Conservation (phyloP, 1,140 invertebrate genomes). For the Pinna nobilis region DNA sequence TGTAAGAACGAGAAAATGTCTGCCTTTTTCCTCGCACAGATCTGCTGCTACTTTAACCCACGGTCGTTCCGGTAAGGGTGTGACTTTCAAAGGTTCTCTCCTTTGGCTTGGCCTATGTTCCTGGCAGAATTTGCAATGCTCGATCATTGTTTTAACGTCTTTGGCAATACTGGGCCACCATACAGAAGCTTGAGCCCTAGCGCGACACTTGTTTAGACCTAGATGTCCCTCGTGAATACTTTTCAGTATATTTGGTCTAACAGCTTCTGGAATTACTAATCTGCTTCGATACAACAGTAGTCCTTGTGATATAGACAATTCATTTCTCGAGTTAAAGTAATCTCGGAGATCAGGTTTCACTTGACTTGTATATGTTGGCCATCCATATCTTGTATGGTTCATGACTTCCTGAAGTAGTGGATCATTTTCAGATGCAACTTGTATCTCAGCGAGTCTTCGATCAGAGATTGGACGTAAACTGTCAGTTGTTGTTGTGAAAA, state of each 20-base stretch:
- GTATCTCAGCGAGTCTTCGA: neutral
- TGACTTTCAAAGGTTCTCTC: neutral
- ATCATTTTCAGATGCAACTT: neutral
- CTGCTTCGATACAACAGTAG: conserved; percentile 5
- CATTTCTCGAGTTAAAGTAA: conserved; percentile 6
- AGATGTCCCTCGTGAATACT: conserved; percentile 37
- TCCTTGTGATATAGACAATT: conserved; percentile 6
- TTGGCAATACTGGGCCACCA: conserved; percentile 38
- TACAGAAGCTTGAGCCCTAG: conserved; percentile 5
- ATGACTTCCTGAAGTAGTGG: too few species aligned
- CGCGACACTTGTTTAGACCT: conserved; percentile 29
- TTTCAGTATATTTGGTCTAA: conserved; percentile 15
- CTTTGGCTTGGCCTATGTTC: neutral
- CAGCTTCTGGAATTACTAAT: conserved; percentile 37
- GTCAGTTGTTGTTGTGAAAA: neutral
- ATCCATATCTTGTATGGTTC: neutral
- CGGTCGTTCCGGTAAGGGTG: conserved; percentile 5
- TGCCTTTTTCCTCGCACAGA: neutral
- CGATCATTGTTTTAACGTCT: neutral
- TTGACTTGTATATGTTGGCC: neutral
- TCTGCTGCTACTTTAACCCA: neutral
- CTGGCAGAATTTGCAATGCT: conserved; percentile 9
- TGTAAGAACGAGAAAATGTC: neutral
- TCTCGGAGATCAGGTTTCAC: neutral
- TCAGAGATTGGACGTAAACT: neutral